These are phyloP conservation scores for Nasonia oneida DNA, from an alignment of 2,888 invertebrate species.

Conservation along the genomic window DNA sequence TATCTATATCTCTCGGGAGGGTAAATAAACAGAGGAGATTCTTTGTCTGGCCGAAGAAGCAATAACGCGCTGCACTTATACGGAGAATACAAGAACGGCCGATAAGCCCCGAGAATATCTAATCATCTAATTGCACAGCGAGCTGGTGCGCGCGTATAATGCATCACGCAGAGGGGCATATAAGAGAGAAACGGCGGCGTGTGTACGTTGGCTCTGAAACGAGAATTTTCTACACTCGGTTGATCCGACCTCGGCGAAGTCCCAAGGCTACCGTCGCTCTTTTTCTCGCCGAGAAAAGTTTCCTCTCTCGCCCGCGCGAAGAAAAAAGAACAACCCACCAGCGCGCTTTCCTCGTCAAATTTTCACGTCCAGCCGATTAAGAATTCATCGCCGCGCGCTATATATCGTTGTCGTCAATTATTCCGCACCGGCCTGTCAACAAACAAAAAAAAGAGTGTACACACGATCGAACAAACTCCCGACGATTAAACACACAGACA, in stretches of 20 bases:
- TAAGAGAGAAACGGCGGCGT: neutral
- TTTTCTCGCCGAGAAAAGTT: slow-evolving; percentile 52
- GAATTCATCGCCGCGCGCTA: neutral
- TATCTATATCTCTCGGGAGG: neutral
- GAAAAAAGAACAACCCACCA: neutral
- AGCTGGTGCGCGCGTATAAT: neutral
- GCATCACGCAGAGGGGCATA: neutral
- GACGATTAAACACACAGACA: neutral
- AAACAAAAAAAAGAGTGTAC: neutral
- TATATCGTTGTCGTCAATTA: neutral
- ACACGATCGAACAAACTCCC: neutral
- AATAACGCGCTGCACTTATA: neutral
- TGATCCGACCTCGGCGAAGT: slow-evolving; percentile 24
- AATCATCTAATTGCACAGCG: slow-evolving; percentile 34
- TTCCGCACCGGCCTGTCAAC: neutral
- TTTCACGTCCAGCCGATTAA: neutral
- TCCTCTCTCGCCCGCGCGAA: neutral
- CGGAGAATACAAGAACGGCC: neutral
- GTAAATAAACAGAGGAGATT: neutral
- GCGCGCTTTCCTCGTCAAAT: neutral
- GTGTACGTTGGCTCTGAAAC: slow-evolving; percentile 31
- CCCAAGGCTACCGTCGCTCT: slow-evolving; percentile 43
- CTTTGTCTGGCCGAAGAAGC: neutral
- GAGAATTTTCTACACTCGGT: slow-evolving; percentile 29
- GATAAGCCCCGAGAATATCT: slow-evolving; percentile 23